These are phyloP conservation scores for Schizaphis graminum DNA, from an alignment of 2,888 invertebrate species.

Conservation along the genomic window DNA sequence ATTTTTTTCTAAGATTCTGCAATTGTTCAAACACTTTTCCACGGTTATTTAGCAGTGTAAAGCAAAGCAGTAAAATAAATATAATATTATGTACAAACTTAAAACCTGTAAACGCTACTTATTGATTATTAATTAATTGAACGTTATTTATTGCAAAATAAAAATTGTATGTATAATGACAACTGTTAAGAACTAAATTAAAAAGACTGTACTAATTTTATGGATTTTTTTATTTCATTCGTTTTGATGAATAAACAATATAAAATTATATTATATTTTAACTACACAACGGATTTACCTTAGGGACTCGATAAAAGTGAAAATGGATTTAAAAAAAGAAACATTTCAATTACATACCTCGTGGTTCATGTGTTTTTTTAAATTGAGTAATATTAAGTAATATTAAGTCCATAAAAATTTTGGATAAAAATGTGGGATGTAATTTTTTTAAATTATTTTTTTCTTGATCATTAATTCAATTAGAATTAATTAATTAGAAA, in stretches of 20 bases:
- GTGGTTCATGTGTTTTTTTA: too few relatives aligned
- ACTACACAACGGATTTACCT: background rate
- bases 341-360: too few relatives aligned
- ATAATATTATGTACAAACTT: background rate
- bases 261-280: background rate
- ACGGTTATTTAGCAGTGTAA: background rate
- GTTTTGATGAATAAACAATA: background rate
- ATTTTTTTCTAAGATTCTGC: background rate
- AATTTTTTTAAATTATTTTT: too few relatives aligned
- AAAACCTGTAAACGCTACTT: background rate
- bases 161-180: background rate
- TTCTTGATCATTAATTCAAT: too few relatives aligned
- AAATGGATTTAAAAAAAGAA: too few relatives aligned
- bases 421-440: too few relatives aligned
- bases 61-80: background rate
- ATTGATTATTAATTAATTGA: background rate
- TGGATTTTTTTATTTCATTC: background rate
- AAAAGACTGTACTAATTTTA: background rate
- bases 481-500: too few relatives aligned
- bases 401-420: too few relatives aligned
- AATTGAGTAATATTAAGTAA: too few relatives aligned
- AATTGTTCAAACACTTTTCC: background rate
- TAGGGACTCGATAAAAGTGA: too few relatives aligned
- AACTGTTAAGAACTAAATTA: background rate
- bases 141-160: background rate